Percentiles rank a stretch among this genome's conserved stretches.
Evolutionary conservation across 2,888 invertebrate species (phyloP).

Genomic region (Sminthurinus aureus): DNA sequence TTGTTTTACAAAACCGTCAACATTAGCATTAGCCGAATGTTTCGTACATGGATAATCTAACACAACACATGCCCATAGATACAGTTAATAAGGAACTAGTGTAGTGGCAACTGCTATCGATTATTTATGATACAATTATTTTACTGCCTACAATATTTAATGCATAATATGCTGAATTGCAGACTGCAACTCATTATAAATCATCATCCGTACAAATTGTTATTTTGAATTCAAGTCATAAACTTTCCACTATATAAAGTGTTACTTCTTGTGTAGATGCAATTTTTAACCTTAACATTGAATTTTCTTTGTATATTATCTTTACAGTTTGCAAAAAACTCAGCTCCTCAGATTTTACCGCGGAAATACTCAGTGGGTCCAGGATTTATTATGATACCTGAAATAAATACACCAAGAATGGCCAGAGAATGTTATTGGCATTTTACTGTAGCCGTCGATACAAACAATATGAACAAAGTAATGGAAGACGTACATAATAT

Average conservation of each 20-base stretch:
- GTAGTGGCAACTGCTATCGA: no score
- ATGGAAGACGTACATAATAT: constrained; percentile 65
- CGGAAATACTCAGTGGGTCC: constrained; percentile 48
- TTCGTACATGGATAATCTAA: neutral
- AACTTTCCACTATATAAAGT: no score
- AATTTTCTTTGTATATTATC: constrained; percentile 7
- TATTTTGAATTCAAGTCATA: no score
- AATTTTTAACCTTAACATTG: neutral
- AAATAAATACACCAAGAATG: constrained; percentile 20
- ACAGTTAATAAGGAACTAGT: no score
- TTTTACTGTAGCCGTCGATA: constrained; percentile 78
- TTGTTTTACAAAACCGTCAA: no score
- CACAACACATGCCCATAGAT: no score
- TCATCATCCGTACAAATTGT: no score
- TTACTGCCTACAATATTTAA: no score
- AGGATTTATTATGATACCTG: constrained; percentile 44
- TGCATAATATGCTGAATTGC: no score
- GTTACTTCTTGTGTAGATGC: no score
- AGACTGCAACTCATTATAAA: no score
- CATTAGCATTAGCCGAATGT: neutral
- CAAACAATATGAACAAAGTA: constrained; percentile 75
- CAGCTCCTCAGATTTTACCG: constrained; percentile 37
- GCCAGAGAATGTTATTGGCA: constrained; percentile 69
- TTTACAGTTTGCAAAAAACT: constrained; percentile 45
- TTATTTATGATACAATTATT: no score